A percentile compares a stretch with the other conserved stretches of the same genome.
Conservation (phyloP, 2,888 invertebrate genomes). For the Hypomecis punctinalis region DNA sequence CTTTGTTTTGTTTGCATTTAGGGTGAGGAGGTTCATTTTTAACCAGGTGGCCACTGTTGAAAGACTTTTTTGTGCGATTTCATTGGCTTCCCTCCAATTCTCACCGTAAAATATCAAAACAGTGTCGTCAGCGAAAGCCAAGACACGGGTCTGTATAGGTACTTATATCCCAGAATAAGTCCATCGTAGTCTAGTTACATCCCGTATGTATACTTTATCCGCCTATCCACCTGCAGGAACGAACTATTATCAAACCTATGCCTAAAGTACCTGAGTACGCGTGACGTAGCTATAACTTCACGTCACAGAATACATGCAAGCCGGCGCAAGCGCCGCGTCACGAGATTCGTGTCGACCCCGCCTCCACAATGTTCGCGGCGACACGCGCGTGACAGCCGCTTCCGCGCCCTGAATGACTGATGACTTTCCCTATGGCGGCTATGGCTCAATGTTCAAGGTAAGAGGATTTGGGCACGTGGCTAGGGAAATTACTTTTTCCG, state of each 20-base stretch:
- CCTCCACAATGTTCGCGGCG: constrained; percentile 32
- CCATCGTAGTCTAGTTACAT: too few species aligned
- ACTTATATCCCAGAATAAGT: too few species aligned
- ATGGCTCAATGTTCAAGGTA: background rate
- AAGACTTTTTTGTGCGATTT: too few species aligned
- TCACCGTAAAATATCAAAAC: too few species aligned
- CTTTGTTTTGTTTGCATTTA: too few species aligned
- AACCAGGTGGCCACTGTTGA: too few species aligned
- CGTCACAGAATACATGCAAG: constrained; percentile 9
- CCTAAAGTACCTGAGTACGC: background rate
- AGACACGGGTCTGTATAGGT: too few species aligned
- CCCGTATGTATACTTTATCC: background rate
- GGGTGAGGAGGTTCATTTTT: too few species aligned
- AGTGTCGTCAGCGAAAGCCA: too few species aligned
- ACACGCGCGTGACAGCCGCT: constrained; percentile 10
- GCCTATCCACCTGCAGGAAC: background rate
- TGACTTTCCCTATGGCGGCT: constrained; percentile 2
- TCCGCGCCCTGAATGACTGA: constrained; percentile 10
- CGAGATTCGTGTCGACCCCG: constrained; percentile 46
- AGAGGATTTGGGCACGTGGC: background rate
- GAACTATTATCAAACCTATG: too few species aligned
- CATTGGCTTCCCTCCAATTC: too few species aligned
- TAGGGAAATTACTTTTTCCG: background rate
- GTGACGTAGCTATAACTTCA: constrained; percentile 28
- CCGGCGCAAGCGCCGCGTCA: constrained; percentile 35